phyloP scores from a whole-genome alignment of 2,888 invertebrate species.

The Calameuta idolon region DNA sequence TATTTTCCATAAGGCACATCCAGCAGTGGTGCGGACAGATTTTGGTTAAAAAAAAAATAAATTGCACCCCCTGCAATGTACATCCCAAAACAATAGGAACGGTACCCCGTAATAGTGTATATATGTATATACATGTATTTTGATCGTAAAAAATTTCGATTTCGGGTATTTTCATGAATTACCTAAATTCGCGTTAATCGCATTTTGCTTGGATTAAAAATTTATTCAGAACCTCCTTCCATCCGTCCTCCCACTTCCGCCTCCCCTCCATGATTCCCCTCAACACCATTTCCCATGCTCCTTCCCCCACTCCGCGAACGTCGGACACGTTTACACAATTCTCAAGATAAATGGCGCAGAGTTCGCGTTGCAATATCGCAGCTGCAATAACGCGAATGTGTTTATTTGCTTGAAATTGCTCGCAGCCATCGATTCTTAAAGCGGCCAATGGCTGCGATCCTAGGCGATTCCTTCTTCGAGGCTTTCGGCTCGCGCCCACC shows the following conservation, averaged over 20 bases:
- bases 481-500: not conserved
- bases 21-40: not conserved
- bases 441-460: not conserved
- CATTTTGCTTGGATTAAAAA: not conserved
- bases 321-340: not conserved
- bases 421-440: not conserved
- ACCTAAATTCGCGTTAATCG: not conserved
- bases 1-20: not conserved
- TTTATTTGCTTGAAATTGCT: not conserved
- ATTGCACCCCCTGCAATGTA: not conserved
- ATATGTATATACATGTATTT: no score
- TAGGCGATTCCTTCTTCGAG: not conserved
- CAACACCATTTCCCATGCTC: no score
- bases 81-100: not conserved
- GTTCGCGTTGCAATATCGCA: not conserved
- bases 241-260: no score
- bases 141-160: no score
- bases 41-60: not conserved
- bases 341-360: not conserved
- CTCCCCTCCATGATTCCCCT: no score
- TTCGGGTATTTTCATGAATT: not conserved
- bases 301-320: not conserved
- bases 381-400: not conserved
- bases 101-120: not conserved
- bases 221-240: fast-evolving